Percentiles rank a stretch among this genome's conserved stretches.
phyloP scores from a whole-genome alignment of 2,888 invertebrate genomes.

The Polia nebulosa region DNA sequence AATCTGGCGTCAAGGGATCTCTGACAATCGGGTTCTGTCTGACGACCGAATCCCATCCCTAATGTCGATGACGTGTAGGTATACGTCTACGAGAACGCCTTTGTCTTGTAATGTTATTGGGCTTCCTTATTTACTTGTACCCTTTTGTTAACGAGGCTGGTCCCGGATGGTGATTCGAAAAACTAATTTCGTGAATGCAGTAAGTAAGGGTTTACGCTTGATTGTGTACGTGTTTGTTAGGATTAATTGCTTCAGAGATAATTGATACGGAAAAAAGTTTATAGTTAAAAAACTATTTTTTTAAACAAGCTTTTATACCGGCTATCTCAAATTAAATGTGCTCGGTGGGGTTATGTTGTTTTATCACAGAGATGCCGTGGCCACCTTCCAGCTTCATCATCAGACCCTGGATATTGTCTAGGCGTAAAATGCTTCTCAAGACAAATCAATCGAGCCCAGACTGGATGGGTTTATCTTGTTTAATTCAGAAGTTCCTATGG shows the following conservation, averaged over 20 bases:
- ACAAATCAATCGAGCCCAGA: too few relatives aligned
- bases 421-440: too few relatives aligned
- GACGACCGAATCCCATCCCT: slow-evolving; percentile 32
- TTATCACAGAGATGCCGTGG: too few relatives aligned
- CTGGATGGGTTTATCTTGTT: too few relatives aligned
- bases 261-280: too few relatives aligned
- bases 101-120: slow-evolving; percentile 46
- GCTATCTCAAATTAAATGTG: too few relatives aligned
- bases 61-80: slow-evolving; percentile 36
- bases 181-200: slow-evolving; percentile 37
- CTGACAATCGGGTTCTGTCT: slow-evolving; percentile 37
- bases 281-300: too few relatives aligned
- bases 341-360: too few relatives aligned
- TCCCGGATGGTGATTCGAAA: slow-evolving; percentile 51
- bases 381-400: too few relatives aligned
- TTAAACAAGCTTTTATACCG: too few relatives aligned
- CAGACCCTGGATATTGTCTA: too few relatives aligned
- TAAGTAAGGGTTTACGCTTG: not conserved
- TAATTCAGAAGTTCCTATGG: too few relatives aligned
- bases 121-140: slow-evolving; percentile 36
- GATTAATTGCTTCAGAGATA: not conserved
- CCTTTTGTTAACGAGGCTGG: slow-evolving; percentile 41
- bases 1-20: slow-evolving; percentile 42
- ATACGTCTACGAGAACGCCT: slow-evolving; percentile 9
- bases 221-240: not conserved